Base-by-base conservation (phyloP, 35 echinoderm and acorn worm genomes). In the Stichopus chloronotus region DNA sequence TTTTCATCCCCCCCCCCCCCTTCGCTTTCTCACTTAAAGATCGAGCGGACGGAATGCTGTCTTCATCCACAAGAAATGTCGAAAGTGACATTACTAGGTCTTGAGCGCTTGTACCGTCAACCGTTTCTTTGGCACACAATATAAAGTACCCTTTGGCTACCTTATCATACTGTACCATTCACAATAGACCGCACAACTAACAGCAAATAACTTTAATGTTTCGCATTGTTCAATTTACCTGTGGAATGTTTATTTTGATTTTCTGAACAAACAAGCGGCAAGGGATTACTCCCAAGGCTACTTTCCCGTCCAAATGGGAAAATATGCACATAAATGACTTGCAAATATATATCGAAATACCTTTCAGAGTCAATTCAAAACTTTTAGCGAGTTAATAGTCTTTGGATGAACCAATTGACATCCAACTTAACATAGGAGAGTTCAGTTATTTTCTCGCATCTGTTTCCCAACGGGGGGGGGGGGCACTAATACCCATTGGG, bases 161-260 rank as follows among this genome's bases (percentile, higher is more conserved):
- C 53, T 11, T 54, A 83, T 52, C 80, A 24, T 83, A 83, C 52
- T 52, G 80, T 83, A 55, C 53, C 25, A 53, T 79, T 16, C 52
- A 55, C 55, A 83, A 83, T 83, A 56, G 43, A 83, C 80, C 52
- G n/a, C 53, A 56, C 80, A 24, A 83, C 80, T 0, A 83, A 56
- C 43, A 56, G 80, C 55, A 83, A 24, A 52, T 83, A 83, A 83
- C 55, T 56, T 56, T 43, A 13, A 56, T 83, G 80, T 83, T 83
- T 83, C 9, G 19, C 55, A 55, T 83, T 83, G 80, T 83, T 55
- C 80, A 83, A 6, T 56, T 83, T 43, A 56, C 43, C 8, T 56
- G 80, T 17, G 17, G 80, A 56, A 83, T 83, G 80, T 83, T 83
- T 83, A 83, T 16, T 83, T 83, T 55, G 80, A 83, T 55, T 24